These are phyloP conservation scores for Gracilinanus agilis DNA, from an alignment of 2,113 vertebrate species.

Conservation along the genomic window DNA sequence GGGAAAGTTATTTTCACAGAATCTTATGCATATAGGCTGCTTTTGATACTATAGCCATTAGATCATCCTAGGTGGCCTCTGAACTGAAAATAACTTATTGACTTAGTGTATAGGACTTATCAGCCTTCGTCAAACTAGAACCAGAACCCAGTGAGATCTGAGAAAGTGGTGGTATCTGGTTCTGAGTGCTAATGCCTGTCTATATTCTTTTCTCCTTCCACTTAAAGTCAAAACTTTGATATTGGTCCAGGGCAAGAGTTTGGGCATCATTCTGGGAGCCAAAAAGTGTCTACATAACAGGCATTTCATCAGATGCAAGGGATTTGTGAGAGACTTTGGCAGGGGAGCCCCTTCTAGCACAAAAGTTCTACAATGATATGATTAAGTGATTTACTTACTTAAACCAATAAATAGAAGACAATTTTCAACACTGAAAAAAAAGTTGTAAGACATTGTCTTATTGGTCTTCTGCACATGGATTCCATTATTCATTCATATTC, in stretches of 20 bases:
- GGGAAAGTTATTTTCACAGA: neutral
- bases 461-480: slow-evolving; percentile 51
- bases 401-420: neutral
- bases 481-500: slow-evolving; percentile 68
- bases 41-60: neutral
- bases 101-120: neutral
- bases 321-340: neutral
- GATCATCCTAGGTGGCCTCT: neutral
- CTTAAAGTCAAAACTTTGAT: neutral
- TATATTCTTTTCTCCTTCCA: neutral
- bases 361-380: neutral
- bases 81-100: neutral
- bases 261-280: neutral
- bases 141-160: neutral
- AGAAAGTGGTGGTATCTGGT: neutral
- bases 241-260: neutral
- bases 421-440: neutral
- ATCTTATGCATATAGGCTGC: neutral
- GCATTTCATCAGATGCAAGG: neutral
- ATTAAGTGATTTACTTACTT: neutral
- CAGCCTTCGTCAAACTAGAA: neutral
- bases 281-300: neutral
- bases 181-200: neutral
- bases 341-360: neutral
- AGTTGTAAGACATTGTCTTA: neutral